Evolutionary conservation across 2,113 vertebrate genomes (phyloP), one percentile per base, ranked within the genome.

Genomic region (Blennius ocellaris): DNA sequence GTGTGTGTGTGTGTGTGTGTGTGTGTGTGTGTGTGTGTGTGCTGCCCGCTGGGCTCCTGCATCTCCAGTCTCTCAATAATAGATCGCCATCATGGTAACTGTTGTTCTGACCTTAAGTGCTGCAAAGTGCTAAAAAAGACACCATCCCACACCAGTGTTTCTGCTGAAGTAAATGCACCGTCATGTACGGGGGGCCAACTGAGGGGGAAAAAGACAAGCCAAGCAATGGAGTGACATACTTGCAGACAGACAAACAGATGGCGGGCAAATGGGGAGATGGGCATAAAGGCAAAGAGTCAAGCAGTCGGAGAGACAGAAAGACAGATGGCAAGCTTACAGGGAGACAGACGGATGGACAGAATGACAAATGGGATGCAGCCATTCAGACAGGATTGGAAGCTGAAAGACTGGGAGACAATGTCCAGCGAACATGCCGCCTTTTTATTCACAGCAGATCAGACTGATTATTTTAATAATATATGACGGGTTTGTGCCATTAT

Each of bases 221-320:
- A 54, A 62, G 63, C 72, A 71, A 68, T 72, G 70, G 68, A 75
- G 45, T 39, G 63, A 73, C 80, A 81, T 69, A 77, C 62, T 79
- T 75, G 82, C 79, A 86, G 83, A 87, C 81, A 86, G 77, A 78
- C 64, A 83, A 82, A 85, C 87, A 86, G 83, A 87, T 83, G 80
- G 86, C 78, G 52, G 69, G 78, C 86, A 86, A 84, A 86, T 80
- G 76, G 78, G 62, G 53, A 73, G 74, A 84, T 3, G 62, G 83
- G 79, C 73, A 78, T 75, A 73, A 15, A 85, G 62, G 76, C 79
- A 81, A 74, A 80, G 70, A 84, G 66, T 85, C 78, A 83, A 75
- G 71, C 72, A 80, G 74, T 69, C 65, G 71, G 83, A 86, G 68
- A 75, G 81, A 78, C 76, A 83, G 77, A 79, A 56, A 69, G 85